Conservation (phyloP, 1,140 invertebrate species). For the Onthophagus taurus region DNA sequence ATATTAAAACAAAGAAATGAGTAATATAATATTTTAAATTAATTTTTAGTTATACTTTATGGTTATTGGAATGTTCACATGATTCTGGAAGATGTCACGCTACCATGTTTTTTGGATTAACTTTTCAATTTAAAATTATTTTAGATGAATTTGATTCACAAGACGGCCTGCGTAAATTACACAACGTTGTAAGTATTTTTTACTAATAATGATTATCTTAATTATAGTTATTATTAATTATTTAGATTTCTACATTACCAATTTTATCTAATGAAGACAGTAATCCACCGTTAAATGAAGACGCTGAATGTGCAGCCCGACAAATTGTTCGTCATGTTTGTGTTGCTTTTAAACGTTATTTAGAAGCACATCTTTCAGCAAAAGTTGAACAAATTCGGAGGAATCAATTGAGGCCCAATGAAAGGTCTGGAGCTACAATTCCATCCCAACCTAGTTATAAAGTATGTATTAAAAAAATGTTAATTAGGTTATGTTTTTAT, state of each 20-base stretch:
- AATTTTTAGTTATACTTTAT: constrained; percentile 69
- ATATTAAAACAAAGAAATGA: background rate
- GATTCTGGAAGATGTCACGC: constrained; percentile 92
- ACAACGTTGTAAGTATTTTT: constrained; percentile 70
- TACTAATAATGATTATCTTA: background rate
- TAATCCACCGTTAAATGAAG: constrained; percentile 61
- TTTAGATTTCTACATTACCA: constrained; percentile 71
- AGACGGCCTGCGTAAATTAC: constrained; percentile 84
- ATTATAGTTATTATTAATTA: constrained; percentile 18
- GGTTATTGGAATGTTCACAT: constrained; percentile 92
- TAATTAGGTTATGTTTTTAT: background rate
- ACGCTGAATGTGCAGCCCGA: constrained; percentile 85
- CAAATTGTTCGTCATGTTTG: constrained; percentile 91
- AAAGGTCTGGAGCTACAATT: constrained; percentile 36
- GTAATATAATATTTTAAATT: constrained; percentile 4
- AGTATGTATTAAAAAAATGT: constrained; percentile 32
- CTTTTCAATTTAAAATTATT: constrained; percentile 85
- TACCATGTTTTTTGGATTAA: constrained; percentile 93
- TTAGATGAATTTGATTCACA: constrained; percentile 83
- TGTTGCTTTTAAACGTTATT: constrained; percentile 80
- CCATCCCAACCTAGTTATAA: constrained; percentile 52
- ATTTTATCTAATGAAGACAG: constrained; percentile 63
- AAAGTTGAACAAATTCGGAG: constrained; percentile 70
- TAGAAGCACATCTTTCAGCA: constrained; percentile 81
- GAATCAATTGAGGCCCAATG: constrained; percentile 29